Evolutionary conservation across 2,797 vertebrate species (phyloP), one percentile per base, ranked within the genome.

Genomic region (Pempheris klunzingeri): DNA sequence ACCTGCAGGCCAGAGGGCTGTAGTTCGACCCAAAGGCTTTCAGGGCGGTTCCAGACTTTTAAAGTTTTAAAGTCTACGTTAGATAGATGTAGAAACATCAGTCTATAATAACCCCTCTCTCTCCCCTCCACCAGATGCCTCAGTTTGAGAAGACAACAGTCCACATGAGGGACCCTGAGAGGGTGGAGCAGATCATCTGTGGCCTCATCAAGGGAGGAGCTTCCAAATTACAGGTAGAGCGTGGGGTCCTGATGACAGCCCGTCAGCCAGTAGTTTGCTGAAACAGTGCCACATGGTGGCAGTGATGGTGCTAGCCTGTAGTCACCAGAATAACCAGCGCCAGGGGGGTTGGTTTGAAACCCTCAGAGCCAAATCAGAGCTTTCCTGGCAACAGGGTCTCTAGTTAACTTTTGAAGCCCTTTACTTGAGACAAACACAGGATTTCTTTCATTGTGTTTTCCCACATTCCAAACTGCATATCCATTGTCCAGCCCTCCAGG

Each of bases 181-280:
- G 92, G 91, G 98, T 99, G 84, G 98, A 99, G 92, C 97, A 98
- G 93, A 97, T 98, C 83, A 98, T 99, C 83, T 99, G 98, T 85
- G 94, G 96, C 69, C 95, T 99, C 82, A 99, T 99, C 90, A 98
- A 99, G 92, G 98, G 98, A 62, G 98, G 98, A 81, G 96, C 97
- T 60, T 92, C 96, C 71, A 99, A 98, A 94, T 96, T 99, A 63
- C 98, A 99, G 97, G 98, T 98, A 80, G 3, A 12, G 1, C 38
- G 6, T 36, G 0, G 7, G 17, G 38, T 55, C 43, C 17, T 38
- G 13, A 26, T 14, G 0, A 2, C 1, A 0, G 12, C 4, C 26
- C 2, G 0, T 10, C 10, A 20, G 5, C 46, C 7, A 2, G 5
- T 2, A 46, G 24, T 22, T 4, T 13, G 18, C 15, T 9, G 24